Evolutionary conservation across 2,888 invertebrate species (phyloP), one percentile per base, ranked within the genome.

Genomic region (Aromia moschata): DNA sequence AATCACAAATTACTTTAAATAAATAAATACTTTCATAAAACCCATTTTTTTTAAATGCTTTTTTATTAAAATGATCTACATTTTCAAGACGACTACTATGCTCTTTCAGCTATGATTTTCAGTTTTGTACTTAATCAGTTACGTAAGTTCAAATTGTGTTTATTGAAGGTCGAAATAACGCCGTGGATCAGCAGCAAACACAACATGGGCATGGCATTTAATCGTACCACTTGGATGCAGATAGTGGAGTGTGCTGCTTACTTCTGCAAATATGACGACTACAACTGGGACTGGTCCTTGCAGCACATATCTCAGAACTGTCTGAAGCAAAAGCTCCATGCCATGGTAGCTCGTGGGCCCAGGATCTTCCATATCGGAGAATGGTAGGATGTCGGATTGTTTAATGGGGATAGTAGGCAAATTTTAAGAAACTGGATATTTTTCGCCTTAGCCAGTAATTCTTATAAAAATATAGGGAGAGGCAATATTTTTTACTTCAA

Each of bases 231-330:
- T 0, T 99, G 98, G 97, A 84, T 85, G 57, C 87, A 89, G 68
- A 88, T 98, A 38, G 87, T 91, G 74, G 86, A 85, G 18, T 92
- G 96, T 76, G 89, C 92, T 4, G 84, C 90, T 18, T 88, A 91
- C 75, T 99, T 98, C 80, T 99, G 98, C 81, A 88, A 90, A 1
- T 98, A 95, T 81, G 99, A 99, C 77, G 99, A 99, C 77, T 99
- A 99, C 81, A 99, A 99, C 79, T 99, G 98, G 98, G 98, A 99
- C 76, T 99, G 98, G 92, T 96, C 97, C 0, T 82, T 99, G 65
- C 90, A 96, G 66, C 93, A 95, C 78, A 86, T 96, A 49, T 94
- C 95, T 0, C 93, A 94, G 80, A 91, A 92, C 70, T 89, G 93
- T 74, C 84, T 92, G 58, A 85, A 86, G 0, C 83, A 84, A 56